Conservation (phyloP, 2,113 vertebrate species). For the Rafetus swinhoei region DNA sequence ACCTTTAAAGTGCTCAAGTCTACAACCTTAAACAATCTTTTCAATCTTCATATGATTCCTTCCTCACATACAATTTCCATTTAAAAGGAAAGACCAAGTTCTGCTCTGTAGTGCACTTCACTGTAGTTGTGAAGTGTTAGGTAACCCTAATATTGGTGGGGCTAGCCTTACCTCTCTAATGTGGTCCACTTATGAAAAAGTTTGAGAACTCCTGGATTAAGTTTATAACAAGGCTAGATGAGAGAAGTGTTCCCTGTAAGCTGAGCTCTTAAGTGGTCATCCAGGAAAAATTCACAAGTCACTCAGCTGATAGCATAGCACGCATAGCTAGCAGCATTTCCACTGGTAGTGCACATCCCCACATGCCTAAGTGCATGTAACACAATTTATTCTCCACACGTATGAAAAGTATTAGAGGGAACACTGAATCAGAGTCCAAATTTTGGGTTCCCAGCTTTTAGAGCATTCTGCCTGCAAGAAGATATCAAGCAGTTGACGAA, state of each 20-base stretch:
- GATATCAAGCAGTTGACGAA: too few relatives aligned
- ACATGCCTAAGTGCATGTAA: too few relatives aligned
- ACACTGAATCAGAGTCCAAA: too few relatives aligned
- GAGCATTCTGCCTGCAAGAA: neutral
- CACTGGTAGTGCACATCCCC: too few relatives aligned
- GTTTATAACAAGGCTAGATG: neutral
- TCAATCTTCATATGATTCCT: neutral
- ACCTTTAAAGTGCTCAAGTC: neutral
- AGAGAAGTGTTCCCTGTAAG: too few relatives aligned
- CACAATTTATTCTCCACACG: too few relatives aligned
- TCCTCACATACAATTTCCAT: neutral
- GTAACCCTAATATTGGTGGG: neutral
- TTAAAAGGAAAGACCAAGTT: neutral
- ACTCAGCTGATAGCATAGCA: too few relatives aligned
- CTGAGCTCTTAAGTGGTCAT: too few relatives aligned
- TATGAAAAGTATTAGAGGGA: too few relatives aligned
- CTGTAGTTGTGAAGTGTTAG: neutral
- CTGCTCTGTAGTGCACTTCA: neutral
- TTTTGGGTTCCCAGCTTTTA: too few relatives aligned
- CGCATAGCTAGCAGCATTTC: too few relatives aligned
- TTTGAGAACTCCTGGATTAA: neutral
- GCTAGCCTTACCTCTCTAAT: neutral
- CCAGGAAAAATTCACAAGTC: too few relatives aligned
- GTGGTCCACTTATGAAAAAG: neutral
- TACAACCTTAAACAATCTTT: neutral